These are phyloP conservation scores for Blastobasis lacticolella DNA, from an alignment of 2,888 invertebrate species.

Conservation along the genomic window DNA sequence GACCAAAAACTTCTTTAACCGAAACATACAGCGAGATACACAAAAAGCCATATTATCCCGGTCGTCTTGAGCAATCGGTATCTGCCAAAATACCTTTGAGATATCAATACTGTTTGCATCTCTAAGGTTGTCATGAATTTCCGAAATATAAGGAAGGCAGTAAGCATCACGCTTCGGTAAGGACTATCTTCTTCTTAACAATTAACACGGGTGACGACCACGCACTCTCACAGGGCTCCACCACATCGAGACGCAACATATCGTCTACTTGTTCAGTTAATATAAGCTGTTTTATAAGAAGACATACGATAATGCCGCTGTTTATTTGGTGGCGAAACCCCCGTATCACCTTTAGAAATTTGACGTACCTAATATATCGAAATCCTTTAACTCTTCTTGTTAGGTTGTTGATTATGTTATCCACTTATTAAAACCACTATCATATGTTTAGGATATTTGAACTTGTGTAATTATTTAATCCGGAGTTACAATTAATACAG, in stretches of 20 bases:
- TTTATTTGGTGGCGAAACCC: constrained; percentile 17
- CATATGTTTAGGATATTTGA: too few species aligned
- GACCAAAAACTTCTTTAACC: too few species aligned
- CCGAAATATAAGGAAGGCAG: constrained; percentile 3
- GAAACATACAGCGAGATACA: too few species aligned
- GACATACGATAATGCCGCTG: constrained; percentile 20
- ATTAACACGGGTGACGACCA: constrained; percentile 2
- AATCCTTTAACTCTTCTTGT: too few species aligned
- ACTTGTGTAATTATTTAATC: too few species aligned
- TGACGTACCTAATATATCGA: too few species aligned
- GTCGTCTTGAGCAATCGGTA: constrained; percentile 13
- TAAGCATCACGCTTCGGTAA: constrained; percentile 7
- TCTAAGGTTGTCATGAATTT: constrained; percentile 4
- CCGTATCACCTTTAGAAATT: constrained; percentile 8
- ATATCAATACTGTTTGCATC: background rate
- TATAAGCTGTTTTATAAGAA: constrained; percentile 15
- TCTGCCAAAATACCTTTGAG: constrained; percentile 3
- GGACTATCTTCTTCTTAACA: constrained; percentile 6
- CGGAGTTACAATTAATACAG: too few species aligned
- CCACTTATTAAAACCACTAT: too few species aligned
- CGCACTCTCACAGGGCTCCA: constrained; percentile 2
- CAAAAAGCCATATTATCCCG: too few species aligned
- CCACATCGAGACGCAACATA: constrained; percentile 4
- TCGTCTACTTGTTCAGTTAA: constrained; percentile 14
- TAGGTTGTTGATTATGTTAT: too few species aligned